These are phyloP conservation scores for Dendrocopos noguchii DNA, from an alignment of 2,113 vertebrate species.

Conservation along the genomic window DNA sequence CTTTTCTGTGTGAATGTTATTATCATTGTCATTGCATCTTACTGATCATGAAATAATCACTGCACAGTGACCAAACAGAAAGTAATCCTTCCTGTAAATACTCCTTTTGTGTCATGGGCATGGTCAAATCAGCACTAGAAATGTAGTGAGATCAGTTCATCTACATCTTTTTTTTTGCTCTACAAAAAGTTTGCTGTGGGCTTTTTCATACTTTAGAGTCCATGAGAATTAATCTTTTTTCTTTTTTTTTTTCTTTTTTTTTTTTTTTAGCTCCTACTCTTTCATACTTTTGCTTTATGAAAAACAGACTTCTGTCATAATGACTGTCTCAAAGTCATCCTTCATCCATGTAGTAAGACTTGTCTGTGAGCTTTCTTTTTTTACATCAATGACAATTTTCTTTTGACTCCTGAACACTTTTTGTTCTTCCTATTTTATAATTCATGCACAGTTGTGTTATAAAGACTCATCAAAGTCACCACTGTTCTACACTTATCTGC, in stretches of 20 bases:
- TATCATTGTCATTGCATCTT: neutral
- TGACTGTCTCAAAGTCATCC: constrained; percentile 53
- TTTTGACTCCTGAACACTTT: constrained; percentile 36
- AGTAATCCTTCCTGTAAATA: constrained; percentile 36
- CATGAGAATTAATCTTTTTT: neutral
- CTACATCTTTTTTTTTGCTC: neutral
- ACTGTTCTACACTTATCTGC: constrained; percentile 60
- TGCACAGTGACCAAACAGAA: constrained; percentile 8
- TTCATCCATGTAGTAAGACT: constrained; percentile 30
- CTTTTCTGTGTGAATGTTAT: constrained; percentile 5
- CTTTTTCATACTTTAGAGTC: constrained; percentile 9
- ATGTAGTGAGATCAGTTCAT: constrained; percentile 11
- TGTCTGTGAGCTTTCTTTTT: neutral
- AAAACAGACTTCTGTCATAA: constrained; percentile 36
- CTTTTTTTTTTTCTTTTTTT: neutral
- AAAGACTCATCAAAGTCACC: constrained; percentile 70
- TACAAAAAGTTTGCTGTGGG: neutral
- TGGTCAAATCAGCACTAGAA: neutral
- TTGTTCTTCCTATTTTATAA: constrained; percentile 61
- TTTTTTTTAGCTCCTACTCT: neutral
- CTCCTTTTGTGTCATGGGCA: constrained; percentile 14
- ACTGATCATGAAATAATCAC: constrained; percentile 35
- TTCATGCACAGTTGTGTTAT: constrained; percentile 42
- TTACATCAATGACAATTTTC: constrained; percentile 48
- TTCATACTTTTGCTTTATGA: constrained; percentile 23